phyloP scores from a whole-genome alignment of 2,888 invertebrate genomes.

The Neuroscelio doddi region DNA sequence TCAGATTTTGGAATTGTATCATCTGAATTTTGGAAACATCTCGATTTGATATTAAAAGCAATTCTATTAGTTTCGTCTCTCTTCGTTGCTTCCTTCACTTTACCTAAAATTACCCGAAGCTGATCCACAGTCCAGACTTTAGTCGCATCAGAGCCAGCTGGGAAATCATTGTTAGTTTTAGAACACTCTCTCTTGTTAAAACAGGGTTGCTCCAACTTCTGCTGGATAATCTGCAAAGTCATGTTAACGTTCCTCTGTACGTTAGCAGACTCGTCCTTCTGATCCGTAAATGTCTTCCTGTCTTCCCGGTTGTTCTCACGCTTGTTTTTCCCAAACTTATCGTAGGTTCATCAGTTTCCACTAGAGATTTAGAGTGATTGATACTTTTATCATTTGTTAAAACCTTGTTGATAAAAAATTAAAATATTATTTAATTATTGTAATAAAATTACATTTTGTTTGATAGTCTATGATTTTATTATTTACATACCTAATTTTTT shows the following conservation, averaged over 20 bases:
- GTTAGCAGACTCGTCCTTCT: conserved; percentile 49
- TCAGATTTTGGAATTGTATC: too few species aligned
- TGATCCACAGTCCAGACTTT: conserved; percentile 3
- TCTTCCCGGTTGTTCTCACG: conserved; percentile 36
- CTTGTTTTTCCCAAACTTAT: too few species aligned
- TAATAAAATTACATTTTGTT: background rate
- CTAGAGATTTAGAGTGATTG: too few species aligned
- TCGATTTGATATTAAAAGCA: conserved; percentile 45
- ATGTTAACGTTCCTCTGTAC: conserved; percentile 52
- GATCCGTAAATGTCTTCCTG: conserved; percentile 41
- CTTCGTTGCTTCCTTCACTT: conserved; percentile 17
- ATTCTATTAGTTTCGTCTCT: conserved; percentile 31
- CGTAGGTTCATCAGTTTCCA: too few species aligned
- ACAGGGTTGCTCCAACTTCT: conserved; percentile 28
- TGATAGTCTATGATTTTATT: too few species aligned
- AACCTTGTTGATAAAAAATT: too few species aligned
- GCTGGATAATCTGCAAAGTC: conserved; percentile 51
- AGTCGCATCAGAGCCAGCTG: background rate
- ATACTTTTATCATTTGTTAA: too few species aligned
- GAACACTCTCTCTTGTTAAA: background rate
- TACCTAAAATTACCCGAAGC: conserved; percentile 23
- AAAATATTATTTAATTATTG: too few species aligned
- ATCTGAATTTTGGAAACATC: too few species aligned
- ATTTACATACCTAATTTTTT: too few species aligned
- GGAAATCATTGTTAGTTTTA: conserved; percentile 9